These are phyloP conservation scores for Papilio polytes DNA, from an alignment of 1,140 invertebrate species.

Conservation along the genomic window DNA sequence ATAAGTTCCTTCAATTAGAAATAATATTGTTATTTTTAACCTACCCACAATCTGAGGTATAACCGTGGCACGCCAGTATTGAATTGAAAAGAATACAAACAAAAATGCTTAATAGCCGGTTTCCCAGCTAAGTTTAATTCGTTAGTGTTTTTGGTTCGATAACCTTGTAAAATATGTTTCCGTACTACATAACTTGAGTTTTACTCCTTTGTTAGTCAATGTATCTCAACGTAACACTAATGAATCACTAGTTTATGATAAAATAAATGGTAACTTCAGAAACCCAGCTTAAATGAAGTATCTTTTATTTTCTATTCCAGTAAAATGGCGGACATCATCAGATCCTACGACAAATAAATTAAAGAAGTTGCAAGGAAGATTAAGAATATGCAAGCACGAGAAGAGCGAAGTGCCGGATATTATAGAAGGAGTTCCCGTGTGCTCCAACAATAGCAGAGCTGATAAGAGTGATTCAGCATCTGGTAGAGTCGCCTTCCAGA, in stretches of 20 bases:
- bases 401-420: conserved; percentile 83
- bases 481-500: conserved; percentile 67
- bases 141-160: no score
- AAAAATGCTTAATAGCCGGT: no score
- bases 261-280: no score
- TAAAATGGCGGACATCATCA: conserved; percentile 78
- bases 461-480: conserved; percentile 50
- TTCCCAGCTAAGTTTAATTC: no score
- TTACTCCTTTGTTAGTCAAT: no score
- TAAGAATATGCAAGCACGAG: conserved; percentile 74
- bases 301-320: conserved; percentile 51
- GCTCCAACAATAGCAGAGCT: conserved; percentile 62
- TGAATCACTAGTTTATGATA: no score
- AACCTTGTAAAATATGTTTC: no score
- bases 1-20: not conserved
- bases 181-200: no score
- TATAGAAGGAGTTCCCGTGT: conserved; percentile 82
- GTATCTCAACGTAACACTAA: no score
- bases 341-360: conserved; percentile 77
- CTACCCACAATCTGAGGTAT: not conserved
- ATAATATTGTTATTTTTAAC: not conserved
- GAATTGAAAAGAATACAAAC: no score
- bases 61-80: no score
- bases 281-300: no score
- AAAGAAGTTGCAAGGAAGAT: conserved; percentile 70